Evolutionary conservation across 1,140 invertebrate genomes (phyloP), one percentile per base, ranked within the genome.

Genomic region (Macrosteles quadrilineatus): DNA sequence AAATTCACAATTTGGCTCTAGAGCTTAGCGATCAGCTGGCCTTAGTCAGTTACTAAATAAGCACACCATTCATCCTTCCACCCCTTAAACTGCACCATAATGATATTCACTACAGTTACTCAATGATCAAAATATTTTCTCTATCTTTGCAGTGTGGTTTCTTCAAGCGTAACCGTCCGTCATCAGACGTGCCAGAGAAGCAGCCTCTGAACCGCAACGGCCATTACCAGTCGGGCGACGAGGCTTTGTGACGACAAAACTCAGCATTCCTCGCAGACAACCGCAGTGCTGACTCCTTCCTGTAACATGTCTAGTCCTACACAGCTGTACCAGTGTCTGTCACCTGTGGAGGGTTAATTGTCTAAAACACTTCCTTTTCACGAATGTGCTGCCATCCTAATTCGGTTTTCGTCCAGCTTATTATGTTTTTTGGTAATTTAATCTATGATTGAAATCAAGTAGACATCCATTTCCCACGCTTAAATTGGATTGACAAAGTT

Each of bases 121-220:
- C n/a, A n/a, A n/a, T n/a, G n/a, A n/a, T n/a, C n/a, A n/a, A n/a
- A n/a, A n/a, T n/a, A n/a, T n/a, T n/a, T n/a, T n/a, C n/a, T n/a
- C n/a, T n/a, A n/a, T n/a, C n/a, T n/a, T n/a, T 87, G 32, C 81
- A 97, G 93, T 91, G 91, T 80, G 94, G 94, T 69, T 96, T 97
- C 87, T 97, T 97, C 83, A 94, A 95, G 77, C 87, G 95, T 74
- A 94, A 95, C 81, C 86, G 94, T 53, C 93, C 92, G 45, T 87
- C 87, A 9, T 87, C 87, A 11, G 87, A 89, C 77, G 86, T 88
- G 73, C 87, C 90, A 1, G 93, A 96, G 83, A 86, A 91, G 45
- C 90, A 95, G 79, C 93, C 94, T 9, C 81, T 96, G 55, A 91
- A 91, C 76, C 83, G 89, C 72, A 89, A 90, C 74, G 88, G 88